Base-by-base conservation (phyloP, 37 sponge, comb jelly and placozoan species). In the Aplysina aerophoba region DNA sequence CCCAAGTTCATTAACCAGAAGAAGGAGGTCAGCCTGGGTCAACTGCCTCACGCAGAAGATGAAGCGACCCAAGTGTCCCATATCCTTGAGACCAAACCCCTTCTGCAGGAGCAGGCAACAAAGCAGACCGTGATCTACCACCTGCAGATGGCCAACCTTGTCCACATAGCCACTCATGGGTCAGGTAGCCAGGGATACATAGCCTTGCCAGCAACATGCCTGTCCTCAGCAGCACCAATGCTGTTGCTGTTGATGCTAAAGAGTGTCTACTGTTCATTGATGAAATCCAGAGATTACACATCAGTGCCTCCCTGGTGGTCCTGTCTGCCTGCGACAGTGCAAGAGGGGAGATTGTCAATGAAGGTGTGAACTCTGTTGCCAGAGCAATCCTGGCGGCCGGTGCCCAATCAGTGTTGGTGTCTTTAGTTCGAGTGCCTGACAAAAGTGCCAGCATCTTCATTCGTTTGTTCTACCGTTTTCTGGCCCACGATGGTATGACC, bases 301-400 rank as follows among this genome's bases (percentile, higher is more conserved):
- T 94, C 55, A 56, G 28, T 20, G 89, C 95, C 0, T 89, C 92
- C 56, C 83, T 94, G 27, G 95, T 94, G 44, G 95, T 94, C 14
- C 87, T 94, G 65, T 82, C 88, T 34, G 87, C 91, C 62, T 91
- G 95, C 75, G 92, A 94, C 61, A 79, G 82, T 41, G 90, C 85
- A 20, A 66, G 95, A 0, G 92, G 95, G 17, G 71, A 41, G 24
- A 80, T 94, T 28, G 88, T 85, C n/a, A 88, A 85, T 8, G 96
- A 95, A n/a, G 93, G 96, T 5, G 87, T 95, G 34, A 88, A 83
- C 16, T 93, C 93, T 0, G 88, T 93, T 80, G 93, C 91, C 16
- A 81, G 93, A 36, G 91, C 93, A 3, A 93, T 95, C 55, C 83
- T 95, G 38, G 60, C 90, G 12, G 96, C 96, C 6, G 96, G 96